Percentiles rank a stretch among this genome's conserved stretches.
These are phyloP conservation scores for Pimephales promelas DNA, from an alignment of 2,113 vertebrate species.

Conservation along the genomic window DNA sequence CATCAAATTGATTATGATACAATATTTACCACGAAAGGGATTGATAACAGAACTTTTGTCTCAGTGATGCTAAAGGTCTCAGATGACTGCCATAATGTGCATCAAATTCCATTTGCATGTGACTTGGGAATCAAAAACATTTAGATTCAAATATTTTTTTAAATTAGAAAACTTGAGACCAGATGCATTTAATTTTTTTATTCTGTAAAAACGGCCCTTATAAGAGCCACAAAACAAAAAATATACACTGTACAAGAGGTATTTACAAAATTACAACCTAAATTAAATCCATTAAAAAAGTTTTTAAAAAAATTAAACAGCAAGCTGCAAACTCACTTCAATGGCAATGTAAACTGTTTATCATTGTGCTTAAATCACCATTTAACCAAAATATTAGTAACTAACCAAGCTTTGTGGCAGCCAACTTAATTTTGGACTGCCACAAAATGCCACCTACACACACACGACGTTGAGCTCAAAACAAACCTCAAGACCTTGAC, in stretches of 20 bases:
- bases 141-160: not conserved
- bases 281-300: constrained; percentile 60
- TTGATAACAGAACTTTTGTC: not conserved
- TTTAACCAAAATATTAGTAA: constrained; percentile 52
- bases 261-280: constrained; percentile 73
- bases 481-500: constrained; percentile 3
- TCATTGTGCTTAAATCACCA: constrained; percentile 65
- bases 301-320: constrained; percentile 58
- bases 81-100: not conserved
- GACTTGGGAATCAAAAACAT: not conserved
- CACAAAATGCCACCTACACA: not conserved
- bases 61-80: not conserved
- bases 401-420: constrained; percentile 18
- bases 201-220: constrained; percentile 70
- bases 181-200: constrained; percentile 58
- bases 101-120: not conserved
- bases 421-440: not conserved
- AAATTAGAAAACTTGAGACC: not conserved
- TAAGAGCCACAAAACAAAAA: constrained; percentile 66
- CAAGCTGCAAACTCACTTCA: constrained; percentile 65
- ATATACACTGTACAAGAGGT: constrained; percentile 71
- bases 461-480: not conserved
- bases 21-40: not conserved
- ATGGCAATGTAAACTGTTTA: constrained; percentile 74
- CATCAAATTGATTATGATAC: not conserved